Conservation (phyloP, 2,888 invertebrate species). For the Syritta pipiens region DNA sequence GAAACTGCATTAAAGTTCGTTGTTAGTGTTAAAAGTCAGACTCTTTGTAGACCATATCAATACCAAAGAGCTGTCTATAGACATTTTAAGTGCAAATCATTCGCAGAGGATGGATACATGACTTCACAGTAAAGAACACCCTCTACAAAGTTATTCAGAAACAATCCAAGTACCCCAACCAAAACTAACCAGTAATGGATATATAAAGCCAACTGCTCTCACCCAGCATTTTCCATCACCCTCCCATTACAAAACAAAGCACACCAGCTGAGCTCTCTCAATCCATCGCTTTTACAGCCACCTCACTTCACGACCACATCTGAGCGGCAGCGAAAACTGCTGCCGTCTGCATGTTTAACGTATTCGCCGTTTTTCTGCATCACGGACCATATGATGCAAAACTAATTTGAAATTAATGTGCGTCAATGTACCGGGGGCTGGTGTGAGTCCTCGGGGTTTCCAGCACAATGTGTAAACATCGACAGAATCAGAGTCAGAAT, state of each 20-base stretch:
- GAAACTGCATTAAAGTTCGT: not conserved
- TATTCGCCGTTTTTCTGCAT: slow-evolving; percentile 79
- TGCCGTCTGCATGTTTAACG: slow-evolving; percentile 57
- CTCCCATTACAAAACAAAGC: slow-evolving; percentile 7
- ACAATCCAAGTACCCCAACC: too few relatives aligned
- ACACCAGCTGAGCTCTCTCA: slow-evolving; percentile 43
- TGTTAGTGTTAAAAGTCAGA: not conserved
- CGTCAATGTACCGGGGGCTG: slow-evolving; percentile 70
- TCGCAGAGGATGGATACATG: too few relatives aligned
- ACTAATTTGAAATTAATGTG: slow-evolving; percentile 80
- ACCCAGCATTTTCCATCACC: slow-evolving; percentile 1
- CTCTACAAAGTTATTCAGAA: too few relatives aligned
- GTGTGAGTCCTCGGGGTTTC: slow-evolving; percentile 27
- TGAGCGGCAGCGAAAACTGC: slow-evolving; percentile 12
- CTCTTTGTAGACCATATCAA: too few relatives aligned
- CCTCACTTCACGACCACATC: not conserved
- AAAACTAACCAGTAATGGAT: not conserved
- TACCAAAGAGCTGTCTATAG: too few relatives aligned
- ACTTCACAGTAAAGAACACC: too few relatives aligned
- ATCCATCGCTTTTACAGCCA: slow-evolving; percentile 17
- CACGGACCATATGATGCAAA: slow-evolving; percentile 80
- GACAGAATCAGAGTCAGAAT: slow-evolving; percentile 7
- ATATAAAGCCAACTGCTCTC: not conserved
- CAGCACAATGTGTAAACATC: slow-evolving; percentile 21
- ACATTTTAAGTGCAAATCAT: too few relatives aligned